Conservation (phyloP, 2,797 vertebrate genomes). For the Crenichthys baileyi region DNA sequence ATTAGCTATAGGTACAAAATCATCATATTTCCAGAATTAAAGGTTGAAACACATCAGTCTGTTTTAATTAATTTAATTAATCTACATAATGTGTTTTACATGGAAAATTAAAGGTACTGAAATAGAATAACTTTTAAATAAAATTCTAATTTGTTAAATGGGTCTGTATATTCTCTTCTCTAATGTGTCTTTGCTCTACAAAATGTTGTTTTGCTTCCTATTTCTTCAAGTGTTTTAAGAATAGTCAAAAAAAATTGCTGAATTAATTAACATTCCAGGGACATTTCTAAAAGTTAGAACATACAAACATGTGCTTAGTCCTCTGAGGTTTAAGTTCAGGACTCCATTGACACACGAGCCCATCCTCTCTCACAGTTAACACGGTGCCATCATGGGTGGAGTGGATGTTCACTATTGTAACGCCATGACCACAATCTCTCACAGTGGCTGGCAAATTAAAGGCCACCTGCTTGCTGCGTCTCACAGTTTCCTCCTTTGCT, state of each 20-base stretch:
- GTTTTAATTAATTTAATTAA: background rate
- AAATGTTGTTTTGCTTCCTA: background rate
- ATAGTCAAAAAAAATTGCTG: background rate
- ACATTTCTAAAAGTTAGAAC: conserved; percentile 50
- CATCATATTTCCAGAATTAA: background rate
- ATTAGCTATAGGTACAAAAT: background rate
- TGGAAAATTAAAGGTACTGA: background rate
- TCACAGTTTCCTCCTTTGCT: conserved; percentile 70
- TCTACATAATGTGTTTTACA: background rate
- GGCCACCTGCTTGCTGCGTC: conserved; percentile 70
- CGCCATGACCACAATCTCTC: conserved; percentile 60
- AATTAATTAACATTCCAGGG: background rate
- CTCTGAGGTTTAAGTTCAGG: conserved; percentile 81
- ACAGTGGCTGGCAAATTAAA: conserved; percentile 78
- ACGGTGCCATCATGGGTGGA: conserved; percentile 72
- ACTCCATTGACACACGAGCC: conserved; percentile 83
- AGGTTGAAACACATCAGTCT: background rate
- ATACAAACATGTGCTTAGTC: conserved; percentile 85
- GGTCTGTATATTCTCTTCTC: background rate
- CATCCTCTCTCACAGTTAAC: conserved; percentile 83
- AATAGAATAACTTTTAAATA: background rate
- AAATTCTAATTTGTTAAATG: background rate
- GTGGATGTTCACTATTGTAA: conserved; percentile 74
- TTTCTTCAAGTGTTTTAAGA: background rate
- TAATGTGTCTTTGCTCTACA: background rate